Percentiles rank a stretch among this genome's conserved stretches.
These are phyloP conservation scores for Megaptera novaeangliae DNA, from an alignment of 2,113 vertebrate species.

Conservation along the genomic window DNA sequence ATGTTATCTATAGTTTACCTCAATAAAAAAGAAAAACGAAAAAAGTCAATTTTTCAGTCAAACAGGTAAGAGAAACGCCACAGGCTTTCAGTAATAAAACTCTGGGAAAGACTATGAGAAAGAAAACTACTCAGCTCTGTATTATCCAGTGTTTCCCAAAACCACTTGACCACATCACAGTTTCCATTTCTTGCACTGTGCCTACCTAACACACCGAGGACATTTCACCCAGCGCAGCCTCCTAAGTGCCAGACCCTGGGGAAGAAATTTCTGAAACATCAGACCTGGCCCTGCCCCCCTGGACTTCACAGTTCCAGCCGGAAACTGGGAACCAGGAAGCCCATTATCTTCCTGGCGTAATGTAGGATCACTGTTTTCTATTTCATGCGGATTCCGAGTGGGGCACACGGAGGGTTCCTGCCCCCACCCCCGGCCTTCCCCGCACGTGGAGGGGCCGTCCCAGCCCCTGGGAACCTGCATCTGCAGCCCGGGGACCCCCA, in stretches of 20 bases:
- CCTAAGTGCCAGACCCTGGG: not conserved
- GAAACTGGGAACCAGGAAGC: not conserved
- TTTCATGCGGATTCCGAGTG: not conserved
- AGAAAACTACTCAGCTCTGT: rapidly evolving
- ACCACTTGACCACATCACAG: rapidly evolving
- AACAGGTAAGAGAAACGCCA: rapidly evolving
- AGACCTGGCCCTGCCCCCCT: not conserved
- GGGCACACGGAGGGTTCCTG: rapidly evolving
- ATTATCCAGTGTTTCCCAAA: not conserved
- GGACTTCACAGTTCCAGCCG: not conserved
- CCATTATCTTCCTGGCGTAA: not conserved
- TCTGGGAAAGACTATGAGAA: not conserved
- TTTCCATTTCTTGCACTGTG: no score
- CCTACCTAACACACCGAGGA: not conserved
- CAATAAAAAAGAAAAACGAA: no score
- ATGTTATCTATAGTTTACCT: not conserved
- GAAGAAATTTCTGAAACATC: not conserved
- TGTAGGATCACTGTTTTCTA: rapidly evolving
- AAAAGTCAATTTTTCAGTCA: not conserved
- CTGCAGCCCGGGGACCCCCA: not conserved
- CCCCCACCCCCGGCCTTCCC: not conserved
- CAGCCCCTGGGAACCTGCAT: not conserved
- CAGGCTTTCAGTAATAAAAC: not conserved
- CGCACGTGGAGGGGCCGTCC: rapidly evolving
- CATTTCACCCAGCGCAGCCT: rapidly evolving